phyloP scores from a whole-genome alignment of 2,888 invertebrate species.

The Metellina segmentata region DNA sequence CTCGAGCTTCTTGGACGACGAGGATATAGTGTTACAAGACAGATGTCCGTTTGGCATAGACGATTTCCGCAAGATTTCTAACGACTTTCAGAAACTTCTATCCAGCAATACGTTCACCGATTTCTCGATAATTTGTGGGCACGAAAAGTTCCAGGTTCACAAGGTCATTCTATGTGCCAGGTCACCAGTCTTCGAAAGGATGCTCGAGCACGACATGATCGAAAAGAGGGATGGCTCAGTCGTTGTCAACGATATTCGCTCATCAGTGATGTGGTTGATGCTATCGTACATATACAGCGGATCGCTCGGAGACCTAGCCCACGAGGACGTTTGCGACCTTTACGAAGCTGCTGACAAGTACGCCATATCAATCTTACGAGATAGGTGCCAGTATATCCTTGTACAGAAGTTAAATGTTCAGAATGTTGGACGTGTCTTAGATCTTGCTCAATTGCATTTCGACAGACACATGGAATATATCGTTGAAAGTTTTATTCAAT shows the following conservation, averaged over 20 bases:
- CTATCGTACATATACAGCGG: not conserved
- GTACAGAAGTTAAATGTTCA: not conserved
- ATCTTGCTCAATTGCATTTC: not conserved
- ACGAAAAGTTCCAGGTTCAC: not conserved
- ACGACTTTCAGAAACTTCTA: not conserved
- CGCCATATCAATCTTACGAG: not conserved
- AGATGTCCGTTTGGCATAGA: not conserved
- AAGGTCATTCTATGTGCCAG: not conserved
- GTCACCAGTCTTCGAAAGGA: not conserved
- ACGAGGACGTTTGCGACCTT: not conserved
- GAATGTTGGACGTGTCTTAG: not conserved
- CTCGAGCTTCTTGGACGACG: not conserved
- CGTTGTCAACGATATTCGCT: not conserved
- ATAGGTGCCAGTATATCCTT: not conserved
- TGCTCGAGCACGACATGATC: not conserved
- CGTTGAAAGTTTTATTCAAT: too few relatives aligned
- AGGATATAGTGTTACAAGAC: not conserved
- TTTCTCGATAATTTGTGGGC: not conserved
- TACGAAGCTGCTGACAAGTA: constrained; percentile 8
- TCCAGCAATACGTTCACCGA: not conserved
- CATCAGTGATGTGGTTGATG: not conserved
- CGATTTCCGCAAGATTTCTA: not conserved
- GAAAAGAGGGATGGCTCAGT: not conserved
- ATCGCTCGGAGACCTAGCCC: not conserved
- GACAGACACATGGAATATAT: not conserved